Conservation (phyloP, 2,113 vertebrate genomes). For the Nothobranchius kuhntae region DNA sequence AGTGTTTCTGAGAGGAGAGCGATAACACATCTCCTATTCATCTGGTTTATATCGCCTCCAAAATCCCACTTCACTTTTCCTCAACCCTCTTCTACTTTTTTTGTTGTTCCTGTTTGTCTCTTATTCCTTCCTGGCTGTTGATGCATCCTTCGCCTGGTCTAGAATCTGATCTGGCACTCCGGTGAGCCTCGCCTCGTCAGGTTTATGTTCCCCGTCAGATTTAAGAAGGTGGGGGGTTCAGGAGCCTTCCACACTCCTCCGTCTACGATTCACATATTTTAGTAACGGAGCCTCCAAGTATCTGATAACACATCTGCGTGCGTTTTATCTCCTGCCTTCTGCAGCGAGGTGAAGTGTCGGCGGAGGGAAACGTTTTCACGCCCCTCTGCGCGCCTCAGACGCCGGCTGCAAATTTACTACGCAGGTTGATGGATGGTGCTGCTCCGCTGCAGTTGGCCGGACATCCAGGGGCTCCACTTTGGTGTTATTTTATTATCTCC, state of each 20-base stretch:
- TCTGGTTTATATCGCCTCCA: slow-evolving; percentile 10
- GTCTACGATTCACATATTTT: neutral
- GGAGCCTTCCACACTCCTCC: slow-evolving; percentile 12
- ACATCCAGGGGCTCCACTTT: slow-evolving; percentile 16
- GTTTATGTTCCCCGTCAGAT: slow-evolving; percentile 47
- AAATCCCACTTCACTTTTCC: neutral
- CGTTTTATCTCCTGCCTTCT: neutral
- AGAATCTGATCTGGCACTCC: slow-evolving; percentile 55
- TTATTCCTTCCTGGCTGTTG: neutral
- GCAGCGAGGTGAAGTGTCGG: neutral
- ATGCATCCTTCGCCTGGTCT: slow-evolving; percentile 15
- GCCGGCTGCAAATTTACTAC: slow-evolving; percentile 2
- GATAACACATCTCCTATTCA: neutral
- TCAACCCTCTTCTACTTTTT: neutral
- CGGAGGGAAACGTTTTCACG: neutral
- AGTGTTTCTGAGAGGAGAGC: neutral
- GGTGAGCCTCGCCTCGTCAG: slow-evolving; percentile 14
- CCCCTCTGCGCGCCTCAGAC: neutral
- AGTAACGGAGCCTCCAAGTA: neutral
- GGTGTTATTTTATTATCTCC: slow-evolving; percentile 15
- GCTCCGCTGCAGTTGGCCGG: slow-evolving; percentile 24
- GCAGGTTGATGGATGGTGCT: slow-evolving; percentile 21
- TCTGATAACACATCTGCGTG: neutral
- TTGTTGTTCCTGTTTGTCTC: neutral
- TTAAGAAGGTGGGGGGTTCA: slow-evolving; percentile 11